Evolutionary conservation across 64 coral and sea anemone species (phyloP), one percentile per base, ranked within the genome.

Genomic region (Dendronephthya gigantea): DNA sequence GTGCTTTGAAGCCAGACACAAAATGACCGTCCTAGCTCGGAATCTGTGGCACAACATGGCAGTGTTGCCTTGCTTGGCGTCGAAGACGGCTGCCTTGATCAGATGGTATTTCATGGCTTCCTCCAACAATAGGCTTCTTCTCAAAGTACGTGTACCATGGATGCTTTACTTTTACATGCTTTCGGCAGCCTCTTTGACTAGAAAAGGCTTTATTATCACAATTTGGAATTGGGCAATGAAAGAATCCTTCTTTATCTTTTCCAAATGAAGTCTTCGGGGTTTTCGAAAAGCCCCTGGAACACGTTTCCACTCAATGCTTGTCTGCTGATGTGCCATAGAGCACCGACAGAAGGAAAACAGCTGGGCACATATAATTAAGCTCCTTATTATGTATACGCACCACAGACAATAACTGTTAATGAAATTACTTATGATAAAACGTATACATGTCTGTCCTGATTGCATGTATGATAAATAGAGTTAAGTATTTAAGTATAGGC

Each of bases 111-210:
- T 35, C 72, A 39, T 28, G 5, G 37, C 36, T 79, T 6, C 36
- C 22, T 19, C 23, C 12, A 7, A 68, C n/a, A 9, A 37, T 40
- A 13, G 83, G 89, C 39, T 90, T 82, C 58, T 76, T 40, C 23
- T 90, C 70, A 58, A 90, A 90, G 48, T 86, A 90, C 10, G 11
- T 65, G 65, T 69, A 90, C 88, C 88, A 85, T 9, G 23, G 17
- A n/a, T 90, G 88, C 41, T 79, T 84, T 28, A 1, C 50, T 69
- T 84, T 69, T 5, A 84, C 88, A 39, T 90, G 88, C 43, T 89
- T 84, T 39, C 88, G 38, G 28, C 82, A 89, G 10, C 88, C 83
- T 90, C 88, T 75, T 69, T 84, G 89, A 34, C 62, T 85, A 28
- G 28, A 17, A 39, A 90, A 90, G 10, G 17, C 84, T 19, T 83